A percentile compares a stretch with the other conserved stretches of the same genome.
phyloP scores from a whole-genome alignment of 2,113 vertebrate species.

The Stigmatopora nigra region DNA sequence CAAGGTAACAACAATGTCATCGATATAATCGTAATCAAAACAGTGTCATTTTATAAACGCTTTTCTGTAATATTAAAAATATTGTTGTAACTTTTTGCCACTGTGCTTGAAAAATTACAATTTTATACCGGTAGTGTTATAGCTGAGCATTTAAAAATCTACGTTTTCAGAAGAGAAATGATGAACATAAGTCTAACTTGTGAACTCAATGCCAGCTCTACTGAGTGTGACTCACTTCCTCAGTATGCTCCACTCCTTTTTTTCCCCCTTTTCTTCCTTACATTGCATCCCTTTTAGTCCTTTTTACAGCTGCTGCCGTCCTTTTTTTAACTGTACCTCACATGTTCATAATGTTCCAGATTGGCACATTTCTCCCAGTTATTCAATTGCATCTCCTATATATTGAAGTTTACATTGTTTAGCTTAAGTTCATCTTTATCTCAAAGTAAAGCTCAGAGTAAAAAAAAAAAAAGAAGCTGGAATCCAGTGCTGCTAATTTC shows the following conservation, averaged over 20 bases:
- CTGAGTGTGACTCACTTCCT: slow-evolving; percentile 52
- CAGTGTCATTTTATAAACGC: neutral
- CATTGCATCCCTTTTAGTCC: slow-evolving; percentile 11
- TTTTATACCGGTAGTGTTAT: neutral
- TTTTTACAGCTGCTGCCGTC: slow-evolving; percentile 18
- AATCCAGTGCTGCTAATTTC: slow-evolving; percentile 56
- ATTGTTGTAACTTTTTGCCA: neutral
- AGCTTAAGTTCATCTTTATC: neutral
- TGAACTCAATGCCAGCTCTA: slow-evolving; percentile 21
- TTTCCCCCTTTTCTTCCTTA: slow-evolving; percentile 9
- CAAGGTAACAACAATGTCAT: neutral
- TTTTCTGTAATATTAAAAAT: neutral
- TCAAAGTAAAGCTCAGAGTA: slow-evolving; percentile 7
- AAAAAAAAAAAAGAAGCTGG: slow-evolving; percentile 21
- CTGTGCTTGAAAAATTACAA: neutral
- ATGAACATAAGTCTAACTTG: neutral
- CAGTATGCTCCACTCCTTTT: slow-evolving; percentile 57
- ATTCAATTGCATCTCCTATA: neutral
- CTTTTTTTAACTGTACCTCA: slow-evolving; percentile 10
- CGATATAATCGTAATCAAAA: neutral
- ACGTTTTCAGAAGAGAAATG: neutral
- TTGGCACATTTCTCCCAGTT: neutral
- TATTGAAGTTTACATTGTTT: neutral
- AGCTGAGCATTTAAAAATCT: no score
- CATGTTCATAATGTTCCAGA: neutral